phyloP scores from a whole-genome alignment of 2,888 invertebrate genomes.

The Coelinius sp. region DNA sequence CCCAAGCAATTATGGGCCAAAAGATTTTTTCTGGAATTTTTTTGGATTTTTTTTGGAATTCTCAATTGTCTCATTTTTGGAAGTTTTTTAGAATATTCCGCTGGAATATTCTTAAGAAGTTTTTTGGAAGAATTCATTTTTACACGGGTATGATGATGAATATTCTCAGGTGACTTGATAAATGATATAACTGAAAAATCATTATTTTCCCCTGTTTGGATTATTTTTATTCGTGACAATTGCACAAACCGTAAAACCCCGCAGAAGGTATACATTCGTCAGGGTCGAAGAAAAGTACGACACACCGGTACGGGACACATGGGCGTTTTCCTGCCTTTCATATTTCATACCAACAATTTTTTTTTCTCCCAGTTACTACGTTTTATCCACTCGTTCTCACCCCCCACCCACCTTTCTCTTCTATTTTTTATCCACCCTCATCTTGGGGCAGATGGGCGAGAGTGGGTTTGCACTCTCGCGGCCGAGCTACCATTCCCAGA shows the following conservation, averaged over 20 bases:
- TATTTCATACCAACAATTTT: constrained; percentile 33
- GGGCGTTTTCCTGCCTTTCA: constrained; percentile 17
- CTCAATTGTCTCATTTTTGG: too few relatives aligned
- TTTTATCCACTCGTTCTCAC: constrained; percentile 35
- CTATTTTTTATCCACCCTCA: constrained; percentile 10
- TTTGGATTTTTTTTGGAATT: too few relatives aligned
- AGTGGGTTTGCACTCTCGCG: constrained; percentile 10
- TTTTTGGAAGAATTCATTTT: too few relatives aligned
- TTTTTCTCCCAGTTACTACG: constrained; percentile 30
- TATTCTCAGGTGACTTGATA: not conserved
- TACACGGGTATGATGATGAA: too few relatives aligned
- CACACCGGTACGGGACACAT: constrained; percentile 7
- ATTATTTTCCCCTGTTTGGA: not conserved
- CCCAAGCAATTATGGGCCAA: too few relatives aligned
- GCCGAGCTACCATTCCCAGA: constrained; percentile 7
- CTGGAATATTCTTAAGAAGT: too few relatives aligned
- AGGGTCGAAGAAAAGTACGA: not conserved
- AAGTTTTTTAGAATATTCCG: too few relatives aligned
- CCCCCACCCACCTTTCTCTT: not conserved
- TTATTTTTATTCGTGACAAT: not conserved
- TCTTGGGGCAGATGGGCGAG: constrained; percentile 9
- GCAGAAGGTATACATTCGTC: constrained; percentile 26
- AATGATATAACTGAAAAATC: not conserved
- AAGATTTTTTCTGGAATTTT: too few relatives aligned
- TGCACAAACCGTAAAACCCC: not conserved